Evolutionary conservation across 2,797 vertebrate species (phyloP).

Genomic region (Spea hammondii): DNA sequence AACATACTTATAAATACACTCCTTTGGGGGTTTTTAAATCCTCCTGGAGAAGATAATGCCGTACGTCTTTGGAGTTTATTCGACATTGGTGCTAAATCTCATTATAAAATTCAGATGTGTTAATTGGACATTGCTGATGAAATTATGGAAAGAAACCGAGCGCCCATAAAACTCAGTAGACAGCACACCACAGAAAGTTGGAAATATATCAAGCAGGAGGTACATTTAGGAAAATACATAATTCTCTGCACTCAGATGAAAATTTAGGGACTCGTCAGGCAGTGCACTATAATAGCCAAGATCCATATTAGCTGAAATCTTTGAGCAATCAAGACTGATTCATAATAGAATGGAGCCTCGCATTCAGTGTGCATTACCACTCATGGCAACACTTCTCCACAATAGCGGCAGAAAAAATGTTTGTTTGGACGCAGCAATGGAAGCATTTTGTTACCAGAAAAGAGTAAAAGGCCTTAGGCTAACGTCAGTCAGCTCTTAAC

Average conservation of each 20-base stretch:
- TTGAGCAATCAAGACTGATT: constrained; percentile 7
- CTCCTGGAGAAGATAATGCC: constrained; percentile 58
- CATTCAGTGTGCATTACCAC: too few relatives aligned
- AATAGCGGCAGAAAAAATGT: too few relatives aligned
- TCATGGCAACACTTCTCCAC: too few relatives aligned
- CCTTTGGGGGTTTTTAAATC: background rate
- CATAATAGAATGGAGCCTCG: background rate
- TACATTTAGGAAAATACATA: constrained; percentile 58
- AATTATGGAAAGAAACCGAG: constrained; percentile 66
- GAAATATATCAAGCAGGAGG: constrained; percentile 46
- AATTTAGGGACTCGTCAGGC: constrained; percentile 46
- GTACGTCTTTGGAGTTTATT: constrained; percentile 55
- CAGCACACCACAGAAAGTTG: background rate
- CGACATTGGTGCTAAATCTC: too few relatives aligned
- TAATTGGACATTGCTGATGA: constrained; percentile 69
- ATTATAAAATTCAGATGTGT: constrained; percentile 66
- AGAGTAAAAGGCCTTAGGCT: too few relatives aligned
- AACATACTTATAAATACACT: too few relatives aligned
- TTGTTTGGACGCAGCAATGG: too few relatives aligned
- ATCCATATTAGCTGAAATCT: constrained; percentile 35
- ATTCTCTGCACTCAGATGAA: constrained; percentile 22
- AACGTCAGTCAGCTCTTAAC: too few relatives aligned
- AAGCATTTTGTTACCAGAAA: too few relatives aligned
- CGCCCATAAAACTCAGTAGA: constrained; percentile 65
- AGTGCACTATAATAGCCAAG: constrained; percentile 28